Conservation (phyloP, 2,888 invertebrate genomes). For the Leucania comma region DNA sequence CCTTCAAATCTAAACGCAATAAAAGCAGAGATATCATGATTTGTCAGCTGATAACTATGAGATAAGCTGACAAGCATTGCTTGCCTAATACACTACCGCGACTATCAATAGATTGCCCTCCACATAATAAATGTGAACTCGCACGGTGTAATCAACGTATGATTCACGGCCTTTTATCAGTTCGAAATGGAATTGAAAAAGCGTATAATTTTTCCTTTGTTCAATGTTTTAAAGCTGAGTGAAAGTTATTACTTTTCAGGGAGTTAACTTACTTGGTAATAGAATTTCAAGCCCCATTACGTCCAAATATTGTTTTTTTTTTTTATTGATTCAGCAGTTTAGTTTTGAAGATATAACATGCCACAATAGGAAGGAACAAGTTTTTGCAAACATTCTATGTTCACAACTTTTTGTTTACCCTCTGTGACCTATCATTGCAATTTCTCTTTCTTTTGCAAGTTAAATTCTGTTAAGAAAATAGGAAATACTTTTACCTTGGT, state of each 20-base stretch:
- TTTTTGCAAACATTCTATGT: neutral
- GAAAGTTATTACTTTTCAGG: neutral
- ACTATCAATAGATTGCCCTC: slow-evolving; percentile 5
- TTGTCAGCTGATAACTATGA: slow-evolving; percentile 27
- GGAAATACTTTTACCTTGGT: slow-evolving; percentile 8
- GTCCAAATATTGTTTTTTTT: too few species aligned
- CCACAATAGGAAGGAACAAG: neutral
- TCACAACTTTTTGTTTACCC: too few species aligned
- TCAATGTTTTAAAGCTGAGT: neutral
- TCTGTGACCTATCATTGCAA: too few species aligned
- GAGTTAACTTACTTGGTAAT: neutral
- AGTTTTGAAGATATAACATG: neutral
- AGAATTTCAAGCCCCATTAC: neutral
- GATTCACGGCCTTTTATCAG: slow-evolving; percentile 5
- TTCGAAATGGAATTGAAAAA: slow-evolving; percentile 4
- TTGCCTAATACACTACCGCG: slow-evolving; percentile 16
- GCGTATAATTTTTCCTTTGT: neutral
- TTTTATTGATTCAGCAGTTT: neutral
- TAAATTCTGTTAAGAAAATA: slow-evolving; percentile 5
- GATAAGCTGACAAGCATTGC: slow-evolving; percentile 31
- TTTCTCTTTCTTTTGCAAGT: neutral
- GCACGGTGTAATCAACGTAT: neutral
- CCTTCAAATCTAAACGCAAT: slow-evolving; percentile 13
- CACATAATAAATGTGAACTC: slow-evolving; percentile 7
- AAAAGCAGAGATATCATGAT: slow-evolving; percentile 32